Evolutionary conservation across 2,113 vertebrate genomes (phyloP).

Genomic region (Myiozetetes cayanensis): DNA sequence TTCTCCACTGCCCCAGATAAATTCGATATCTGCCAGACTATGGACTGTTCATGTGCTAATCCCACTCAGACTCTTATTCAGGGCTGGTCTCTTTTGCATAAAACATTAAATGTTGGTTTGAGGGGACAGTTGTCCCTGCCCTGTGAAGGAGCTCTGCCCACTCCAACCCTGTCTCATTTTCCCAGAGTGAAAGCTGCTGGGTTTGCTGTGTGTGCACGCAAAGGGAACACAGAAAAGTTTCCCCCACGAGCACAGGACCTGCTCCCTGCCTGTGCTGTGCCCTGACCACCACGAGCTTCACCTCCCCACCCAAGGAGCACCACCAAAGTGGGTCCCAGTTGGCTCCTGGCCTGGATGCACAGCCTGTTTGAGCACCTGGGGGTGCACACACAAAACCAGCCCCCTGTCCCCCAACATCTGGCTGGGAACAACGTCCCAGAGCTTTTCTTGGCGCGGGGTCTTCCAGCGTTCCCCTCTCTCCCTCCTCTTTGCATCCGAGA

Average conservation of each 20-base stretch:
- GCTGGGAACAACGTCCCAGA: neutral
- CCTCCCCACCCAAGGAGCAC: neutral
- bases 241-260: neutral
- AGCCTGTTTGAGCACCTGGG: neutral
- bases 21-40: neutral
- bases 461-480: neutral
- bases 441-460: neutral
- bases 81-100: constrained; percentile 10
- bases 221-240: neutral
- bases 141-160: neutral
- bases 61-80: constrained; percentile 21
- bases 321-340: fast-evolving
- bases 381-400: neutral
- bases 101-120: constrained; percentile 10
- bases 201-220: fast-evolving
- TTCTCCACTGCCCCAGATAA: neutral
- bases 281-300: neutral
- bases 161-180: neutral
- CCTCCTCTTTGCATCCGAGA: constrained; percentile 28
- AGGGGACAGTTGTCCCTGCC: constrained; percentile 5
- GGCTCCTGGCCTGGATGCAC: neutral
- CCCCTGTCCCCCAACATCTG: neutral
- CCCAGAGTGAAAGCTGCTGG: neutral
- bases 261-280: neutral
- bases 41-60: constrained; percentile 47